Conservation (phyloP, 1,140 invertebrate species). For the Panagrolaimus sp. region DNA sequence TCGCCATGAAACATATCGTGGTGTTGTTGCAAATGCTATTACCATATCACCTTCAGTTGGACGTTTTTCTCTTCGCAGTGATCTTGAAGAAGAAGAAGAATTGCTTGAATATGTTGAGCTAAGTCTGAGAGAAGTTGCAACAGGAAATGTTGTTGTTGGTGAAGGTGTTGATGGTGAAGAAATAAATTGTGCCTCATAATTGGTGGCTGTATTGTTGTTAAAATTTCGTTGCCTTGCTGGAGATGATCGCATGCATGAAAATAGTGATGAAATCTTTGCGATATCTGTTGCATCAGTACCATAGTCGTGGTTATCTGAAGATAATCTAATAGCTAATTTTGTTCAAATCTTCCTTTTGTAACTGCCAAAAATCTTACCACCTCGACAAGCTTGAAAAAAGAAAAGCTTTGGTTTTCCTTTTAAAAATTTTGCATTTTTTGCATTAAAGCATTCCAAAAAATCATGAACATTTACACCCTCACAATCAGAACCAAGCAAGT, state of each 20-base stretch:
- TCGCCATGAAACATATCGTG: slow-evolving; percentile 67
- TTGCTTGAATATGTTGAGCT: not conserved
- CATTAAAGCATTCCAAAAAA: slow-evolving; percentile 62
- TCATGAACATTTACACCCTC: slow-evolving; percentile 38
- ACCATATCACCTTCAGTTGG: slow-evolving; percentile 64
- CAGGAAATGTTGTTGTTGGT: not conserved
- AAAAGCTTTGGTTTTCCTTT: slow-evolving; percentile 71
- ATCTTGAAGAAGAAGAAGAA: no score
- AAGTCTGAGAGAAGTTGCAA: not conserved
- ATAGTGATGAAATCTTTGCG: not conserved
- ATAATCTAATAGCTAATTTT: not conserved
- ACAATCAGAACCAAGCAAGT: slow-evolving; percentile 54
- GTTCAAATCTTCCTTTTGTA: slow-evolving; percentile 1
- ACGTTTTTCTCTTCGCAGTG: not conserved
- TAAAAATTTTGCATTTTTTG: slow-evolving; percentile 64
- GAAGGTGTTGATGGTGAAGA: not conserved
- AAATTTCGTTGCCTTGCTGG: not conserved
- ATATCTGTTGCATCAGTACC: slow-evolving; percentile 8
- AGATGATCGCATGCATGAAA: slow-evolving; percentile 1
- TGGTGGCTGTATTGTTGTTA: not conserved
- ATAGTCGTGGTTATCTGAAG: not conserved
- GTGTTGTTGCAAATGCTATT: slow-evolving; percentile 67
- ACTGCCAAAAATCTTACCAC: not conserved
- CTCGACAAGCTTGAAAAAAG: slow-evolving; percentile 71
- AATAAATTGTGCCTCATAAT: not conserved